phyloP scores from a whole-genome alignment of 2,797 vertebrate genomes.

The Phalloptychus januarius region DNA sequence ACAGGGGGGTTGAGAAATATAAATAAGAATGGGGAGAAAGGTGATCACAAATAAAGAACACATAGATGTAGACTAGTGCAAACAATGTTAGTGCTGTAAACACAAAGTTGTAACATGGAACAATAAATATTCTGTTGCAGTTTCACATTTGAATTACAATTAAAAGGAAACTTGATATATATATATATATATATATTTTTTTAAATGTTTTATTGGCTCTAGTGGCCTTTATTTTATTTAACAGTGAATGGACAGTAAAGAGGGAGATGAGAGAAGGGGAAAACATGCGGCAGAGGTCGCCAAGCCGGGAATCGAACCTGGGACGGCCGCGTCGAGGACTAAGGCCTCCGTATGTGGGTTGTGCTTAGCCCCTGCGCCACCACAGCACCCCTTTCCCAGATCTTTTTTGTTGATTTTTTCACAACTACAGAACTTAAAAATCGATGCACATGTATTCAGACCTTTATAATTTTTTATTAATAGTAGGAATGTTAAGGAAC shows the following conservation, averaged over 20 bases:
- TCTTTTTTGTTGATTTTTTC: background rate
- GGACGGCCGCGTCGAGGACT: no score
- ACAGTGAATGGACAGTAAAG: no score
- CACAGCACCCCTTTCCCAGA: no score
- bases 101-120: background rate
- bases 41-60: slow-evolving; percentile 41
- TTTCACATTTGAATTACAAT: background rate
- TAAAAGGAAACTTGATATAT: background rate
- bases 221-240: no score
- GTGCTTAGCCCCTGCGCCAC: no score
- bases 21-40: slow-evolving; percentile 28
- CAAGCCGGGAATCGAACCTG: no score
- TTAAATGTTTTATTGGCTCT: no score
- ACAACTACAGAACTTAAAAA: background rate
- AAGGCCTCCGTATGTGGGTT: no score
- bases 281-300: no score
- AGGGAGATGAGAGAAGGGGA: no score
- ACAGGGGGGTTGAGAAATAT: slow-evolving; percentile 50
- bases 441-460: background rate
- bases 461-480: no score
- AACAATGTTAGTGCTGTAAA: background rate
- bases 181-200: no score
- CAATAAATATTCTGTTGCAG: background rate
- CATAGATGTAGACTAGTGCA: background rate
- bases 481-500: background rate